Percentiles rank a stretch among this genome's conserved stretches.
Evolutionary conservation across 2,888 invertebrate genomes (phyloP).

Genomic region (Ryuthela nishihirai): DNA sequence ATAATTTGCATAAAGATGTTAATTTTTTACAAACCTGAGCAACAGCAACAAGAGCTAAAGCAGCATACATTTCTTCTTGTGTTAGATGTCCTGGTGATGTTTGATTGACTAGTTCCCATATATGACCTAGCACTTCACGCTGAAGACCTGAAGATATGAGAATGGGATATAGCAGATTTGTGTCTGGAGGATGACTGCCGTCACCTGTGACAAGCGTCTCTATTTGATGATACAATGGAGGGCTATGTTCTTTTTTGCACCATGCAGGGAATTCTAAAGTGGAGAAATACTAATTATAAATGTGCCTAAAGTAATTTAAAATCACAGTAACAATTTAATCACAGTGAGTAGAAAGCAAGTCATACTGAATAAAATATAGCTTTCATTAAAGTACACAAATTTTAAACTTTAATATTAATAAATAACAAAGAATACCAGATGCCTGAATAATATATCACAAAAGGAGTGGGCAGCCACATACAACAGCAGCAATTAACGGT

Average conservation of each 20-base stretch:
- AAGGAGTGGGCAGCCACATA: too few relatives aligned
- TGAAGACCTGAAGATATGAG: constrained; percentile 53
- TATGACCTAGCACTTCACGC: constrained; percentile 51
- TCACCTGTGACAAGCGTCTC: constrained; percentile 18
- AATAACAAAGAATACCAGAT: too few relatives aligned
- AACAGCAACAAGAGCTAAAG: constrained; percentile 54
- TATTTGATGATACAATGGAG: constrained; percentile 20
- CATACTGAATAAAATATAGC: too few relatives aligned
- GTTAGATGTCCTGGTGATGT: constrained; percentile 53
- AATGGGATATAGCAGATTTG: constrained; percentile 53
- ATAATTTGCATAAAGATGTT: too few relatives aligned
- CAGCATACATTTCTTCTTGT: constrained; percentile 52
- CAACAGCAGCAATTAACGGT: too few relatives aligned
- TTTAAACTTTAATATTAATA: too few relatives aligned
- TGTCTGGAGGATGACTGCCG: constrained; percentile 45
- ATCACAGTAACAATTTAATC: too few relatives aligned
- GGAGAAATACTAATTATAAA: too few relatives aligned
- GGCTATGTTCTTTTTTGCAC: constrained; percentile 28
- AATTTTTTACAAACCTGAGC: constrained; percentile 50
- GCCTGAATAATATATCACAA: too few relatives aligned
- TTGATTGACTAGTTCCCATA: constrained; percentile 54
- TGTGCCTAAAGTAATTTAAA: too few relatives aligned
- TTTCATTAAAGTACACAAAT: too few relatives aligned
- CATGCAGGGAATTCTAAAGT: constrained; percentile 33
- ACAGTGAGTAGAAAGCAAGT: too few relatives aligned